Conservation (phyloP, 1,140 invertebrate species). For the Psix sp. region DNA sequence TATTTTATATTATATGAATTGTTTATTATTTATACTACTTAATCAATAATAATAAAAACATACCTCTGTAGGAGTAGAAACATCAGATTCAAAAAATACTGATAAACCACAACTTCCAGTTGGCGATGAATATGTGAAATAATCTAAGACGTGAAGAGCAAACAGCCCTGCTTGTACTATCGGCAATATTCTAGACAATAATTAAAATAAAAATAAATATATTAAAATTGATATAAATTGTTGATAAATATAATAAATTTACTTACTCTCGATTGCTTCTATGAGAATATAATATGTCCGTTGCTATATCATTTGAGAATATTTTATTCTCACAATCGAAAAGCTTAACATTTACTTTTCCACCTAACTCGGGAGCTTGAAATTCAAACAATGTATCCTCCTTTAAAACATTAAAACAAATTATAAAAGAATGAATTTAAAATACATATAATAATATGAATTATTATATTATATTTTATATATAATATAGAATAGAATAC, state of each 20-base stretch:
- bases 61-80: conserved; percentile 66
- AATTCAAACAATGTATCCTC: conserved; percentile 64
- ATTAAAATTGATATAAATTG: conserved; percentile 17
- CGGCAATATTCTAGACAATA: conserved; percentile 69
- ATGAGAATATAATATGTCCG: conserved; percentile 73
- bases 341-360: conserved; percentile 70
- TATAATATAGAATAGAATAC: too few species aligned
- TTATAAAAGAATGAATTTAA: too few species aligned
- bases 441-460: conserved; percentile 12
- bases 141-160: conserved; percentile 75
- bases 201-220: conserved; percentile 20
- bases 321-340: conserved; percentile 75
- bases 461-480: conserved; percentile 12
- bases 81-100: conserved; percentile 66
- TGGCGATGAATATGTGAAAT: conserved; percentile 76
- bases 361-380: conserved; percentile 75
- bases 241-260: conserved; percentile 8
- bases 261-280: conserved; percentile 76
- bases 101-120: conserved; percentile 74
- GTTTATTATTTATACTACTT: too few species aligned
- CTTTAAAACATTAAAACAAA: conserved; percentile 45
- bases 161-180: conserved; percentile 71
- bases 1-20: conserved; percentile 1
- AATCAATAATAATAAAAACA: too few species aligned
- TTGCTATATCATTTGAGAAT: conserved; percentile 68